A percentile compares a stretch with the other conserved stretches of the same genome.
Conservation (phyloP, 2,797 vertebrate species). For the Benthosema pterotum region DNA sequence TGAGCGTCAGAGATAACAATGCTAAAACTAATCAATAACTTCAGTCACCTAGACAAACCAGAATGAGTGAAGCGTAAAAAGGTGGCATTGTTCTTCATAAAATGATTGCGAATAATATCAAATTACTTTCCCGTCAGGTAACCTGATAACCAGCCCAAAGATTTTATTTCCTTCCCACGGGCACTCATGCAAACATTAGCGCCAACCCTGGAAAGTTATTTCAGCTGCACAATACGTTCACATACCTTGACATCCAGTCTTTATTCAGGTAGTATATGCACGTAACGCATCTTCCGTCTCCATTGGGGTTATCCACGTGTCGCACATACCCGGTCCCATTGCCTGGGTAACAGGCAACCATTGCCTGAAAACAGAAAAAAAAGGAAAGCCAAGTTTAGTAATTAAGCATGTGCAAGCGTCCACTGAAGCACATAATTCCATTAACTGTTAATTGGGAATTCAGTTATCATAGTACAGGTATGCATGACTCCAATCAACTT, state of each 20-base stretch:
- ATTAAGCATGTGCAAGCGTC: not conserved
- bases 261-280: constrained; percentile 99
- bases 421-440: not conserved
- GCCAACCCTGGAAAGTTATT: too few relatives aligned
- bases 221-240: constrained; percentile 1
- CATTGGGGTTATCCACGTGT: constrained; percentile 95
- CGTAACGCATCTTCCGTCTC: constrained; percentile 94
- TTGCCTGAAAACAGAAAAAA: constrained; percentile 82
- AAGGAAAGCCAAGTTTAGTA: not conserved
- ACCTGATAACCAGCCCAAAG: too few relatives aligned
- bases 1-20: too few relatives aligned
- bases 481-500: too few relatives aligned
- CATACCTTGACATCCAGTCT: constrained; percentile 93
- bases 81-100: not conserved
- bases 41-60: too few relatives aligned
- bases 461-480: too few relatives aligned
- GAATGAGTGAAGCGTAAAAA: too few relatives aligned
- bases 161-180: too few relatives aligned
- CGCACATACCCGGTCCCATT: constrained; percentile 94
- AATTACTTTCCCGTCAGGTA: too few relatives aligned
- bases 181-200: too few relatives aligned
- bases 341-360: constrained; percentile 97
- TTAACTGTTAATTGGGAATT: too few relatives aligned
- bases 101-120: not conserved
- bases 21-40: too few relatives aligned